phyloP scores from a whole-genome alignment of 2,888 invertebrate species.

The Erebia epiphron region DNA sequence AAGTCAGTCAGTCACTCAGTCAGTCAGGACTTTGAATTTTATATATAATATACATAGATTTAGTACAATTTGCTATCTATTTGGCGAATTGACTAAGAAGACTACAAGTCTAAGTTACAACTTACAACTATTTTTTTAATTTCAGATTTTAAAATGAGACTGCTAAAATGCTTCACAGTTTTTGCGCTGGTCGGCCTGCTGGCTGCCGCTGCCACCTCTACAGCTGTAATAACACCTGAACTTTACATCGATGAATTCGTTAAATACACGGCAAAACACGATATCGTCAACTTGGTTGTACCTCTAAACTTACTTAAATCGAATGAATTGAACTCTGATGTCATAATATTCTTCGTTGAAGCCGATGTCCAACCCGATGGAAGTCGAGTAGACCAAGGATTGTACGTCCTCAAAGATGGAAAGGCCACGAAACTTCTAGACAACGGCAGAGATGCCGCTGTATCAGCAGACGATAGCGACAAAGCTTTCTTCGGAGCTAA shows the following conservation, averaged over 20 bases:
- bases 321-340: conserved; percentile 28
- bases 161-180: conserved; percentile 33
- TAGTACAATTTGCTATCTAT: too few species aligned
- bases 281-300: conserved; percentile 44
- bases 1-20: too few species aligned
- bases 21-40: too few species aligned
- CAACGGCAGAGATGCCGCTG: conserved; percentile 52
- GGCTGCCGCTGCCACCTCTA: conserved; percentile 36
- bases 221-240: conserved; percentile 33
- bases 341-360: conserved; percentile 44
- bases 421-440: conserved; percentile 51
- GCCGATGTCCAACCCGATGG: conserved; percentile 41
- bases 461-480: conserved; percentile 48
- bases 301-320: conserved; percentile 41
- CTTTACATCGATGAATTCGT: conserved; percentile 31
- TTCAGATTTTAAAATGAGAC: conserved; percentile 37
- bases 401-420: conserved; percentile 47
- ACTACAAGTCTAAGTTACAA: too few species aligned
- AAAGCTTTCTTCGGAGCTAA: conserved; percentile 55
- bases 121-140: conserved; percentile 3
- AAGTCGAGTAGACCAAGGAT: conserved; percentile 46
- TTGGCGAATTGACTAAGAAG: too few species aligned
- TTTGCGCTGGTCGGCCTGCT: conserved; percentile 42
- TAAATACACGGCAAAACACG: conserved; percentile 35
- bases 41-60: too few species aligned